Evolutionary conservation across 2,888 invertebrate genomes (phyloP), one percentile per base, ranked within the genome.

Genomic region (Drosophila aldrichi): DNA sequence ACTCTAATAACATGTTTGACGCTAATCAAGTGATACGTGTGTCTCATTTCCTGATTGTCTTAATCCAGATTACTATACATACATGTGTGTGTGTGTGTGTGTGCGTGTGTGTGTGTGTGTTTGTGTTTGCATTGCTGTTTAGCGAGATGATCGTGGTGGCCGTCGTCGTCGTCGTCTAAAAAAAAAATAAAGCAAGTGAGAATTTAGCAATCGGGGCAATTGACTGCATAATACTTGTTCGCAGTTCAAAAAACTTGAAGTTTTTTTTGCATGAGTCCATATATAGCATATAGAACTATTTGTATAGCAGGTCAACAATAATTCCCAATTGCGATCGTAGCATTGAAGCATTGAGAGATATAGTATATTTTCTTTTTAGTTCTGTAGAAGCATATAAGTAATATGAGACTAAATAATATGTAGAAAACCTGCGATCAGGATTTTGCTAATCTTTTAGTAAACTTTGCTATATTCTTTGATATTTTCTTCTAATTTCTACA

Each of bases 31-130:
- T 60, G 59, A 59, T 59, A 78, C 38, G 64, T 41, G 64, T 41
- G 52, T 6, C 74, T 63, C 71, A 73, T 82, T 87, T 79, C 79
- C 79, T 81, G 68, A 87, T 83, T 82, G 82, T 82, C 84, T 82
- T 79, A 70, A 76, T 71, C 67, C 81, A 62, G 41, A 49, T 49
- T 32, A 73, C 48, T 22, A 16, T 8, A 2, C 8, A 38, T 38
- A n/a, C 7, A n/a, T n/a, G 16, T 8, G 6, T 40, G 2, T n/a
- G n/a, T 48, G 16, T n/a, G 9, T 3, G 22, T 46, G 20, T 2
- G 44, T 44, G 44, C n/a, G n/a, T n/a, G 16, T 8, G 6, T 40
- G 2, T n/a, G 20, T 8, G 20, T 43, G 20, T 44, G 8, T 18
- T 1, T 29, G 29, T 48, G 48, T 48, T 49, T 49, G 48, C 18